Conservation (phyloP, 2,113 vertebrate species). For the Acinonyx jubatus region DNA sequence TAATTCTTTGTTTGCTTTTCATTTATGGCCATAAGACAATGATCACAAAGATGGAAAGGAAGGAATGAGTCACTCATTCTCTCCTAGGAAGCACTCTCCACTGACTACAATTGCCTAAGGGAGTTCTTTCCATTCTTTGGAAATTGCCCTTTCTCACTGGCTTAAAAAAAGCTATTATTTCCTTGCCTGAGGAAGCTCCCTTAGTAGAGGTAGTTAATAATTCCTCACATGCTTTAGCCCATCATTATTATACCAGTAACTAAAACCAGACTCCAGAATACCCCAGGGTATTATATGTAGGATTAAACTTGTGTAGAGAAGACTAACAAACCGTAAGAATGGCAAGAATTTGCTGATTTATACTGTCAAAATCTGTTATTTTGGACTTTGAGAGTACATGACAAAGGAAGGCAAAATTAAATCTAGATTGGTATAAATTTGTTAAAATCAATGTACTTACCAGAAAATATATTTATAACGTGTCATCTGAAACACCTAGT, state of each 20-base stretch:
- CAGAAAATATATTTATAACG: not conserved
- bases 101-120: not conserved
- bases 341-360: constrained; percentile 23
- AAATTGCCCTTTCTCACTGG: not conserved
- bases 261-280: constrained; percentile 45
- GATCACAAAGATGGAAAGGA: constrained; percentile 29
- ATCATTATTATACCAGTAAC: constrained; percentile 39
- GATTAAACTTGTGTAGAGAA: not conserved
- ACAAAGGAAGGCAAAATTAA: not conserved
- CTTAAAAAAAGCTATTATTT: not conserved
- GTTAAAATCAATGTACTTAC: not conserved
- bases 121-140: constrained; percentile 44
- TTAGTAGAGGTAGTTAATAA: constrained; percentile 25
- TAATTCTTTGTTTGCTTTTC: constrained; percentile 28
- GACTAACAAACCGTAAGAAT: constrained; percentile 19
- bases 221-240: not conserved
- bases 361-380: not conserved
- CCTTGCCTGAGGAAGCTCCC: not conserved
- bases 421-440: constrained; percentile 1
- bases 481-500: not conserved
- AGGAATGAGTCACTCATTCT: constrained; percentile 33
- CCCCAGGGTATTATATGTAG: not conserved
- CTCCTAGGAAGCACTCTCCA: not conserved
- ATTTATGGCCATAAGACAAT: constrained; percentile 1
- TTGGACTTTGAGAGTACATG: not conserved